A percentile compares a stretch with the other conserved stretches of the same genome.
Conservation (phyloP, 2,797 vertebrate genomes). For the Sciaenops ocellatus region DNA sequence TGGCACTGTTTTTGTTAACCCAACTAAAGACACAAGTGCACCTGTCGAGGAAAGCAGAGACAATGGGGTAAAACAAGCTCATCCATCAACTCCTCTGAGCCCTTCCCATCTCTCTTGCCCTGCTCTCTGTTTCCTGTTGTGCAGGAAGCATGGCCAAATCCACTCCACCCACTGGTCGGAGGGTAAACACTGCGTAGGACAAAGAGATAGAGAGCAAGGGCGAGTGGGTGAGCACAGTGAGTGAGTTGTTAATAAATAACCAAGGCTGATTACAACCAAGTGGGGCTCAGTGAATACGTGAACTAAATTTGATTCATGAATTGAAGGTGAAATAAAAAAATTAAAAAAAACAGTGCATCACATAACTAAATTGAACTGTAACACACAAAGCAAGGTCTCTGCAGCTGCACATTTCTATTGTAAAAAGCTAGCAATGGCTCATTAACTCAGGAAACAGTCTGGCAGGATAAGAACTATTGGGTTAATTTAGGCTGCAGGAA, state of each 20-base stretch:
- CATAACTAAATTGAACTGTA: conserved; percentile 21
- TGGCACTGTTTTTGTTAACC: conserved; percentile 48
- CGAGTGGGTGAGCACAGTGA: neutral
- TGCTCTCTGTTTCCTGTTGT: conserved; percentile 81
- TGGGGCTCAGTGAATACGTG: neutral
- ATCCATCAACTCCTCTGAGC: conserved; percentile 74
- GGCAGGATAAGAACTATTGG: conserved; percentile 71
- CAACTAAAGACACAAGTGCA: conserved; percentile 57
- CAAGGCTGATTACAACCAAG: conserved; percentile 10
- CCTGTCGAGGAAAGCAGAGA: conserved; percentile 81
- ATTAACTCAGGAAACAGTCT: conserved; percentile 73
- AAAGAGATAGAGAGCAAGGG: conserved; percentile 34
- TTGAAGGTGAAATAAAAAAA: conserved; percentile 1
- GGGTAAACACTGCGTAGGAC: conserved; percentile 64
- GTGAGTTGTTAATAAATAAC: conserved; percentile 40
- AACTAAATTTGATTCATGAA: conserved; percentile 13
- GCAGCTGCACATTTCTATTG: conserved; percentile 68
- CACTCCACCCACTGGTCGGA: conserved; percentile 72
- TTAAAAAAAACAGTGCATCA: neutral
- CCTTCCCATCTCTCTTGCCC: conserved; percentile 64
- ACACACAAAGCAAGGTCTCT: conserved; percentile 24
- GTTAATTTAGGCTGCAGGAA: conserved; percentile 78
- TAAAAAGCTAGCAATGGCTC: conserved; percentile 50
- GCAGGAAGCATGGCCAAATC: conserved; percentile 76
- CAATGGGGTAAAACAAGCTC: conserved; percentile 76